Evolutionary conservation across 2,797 vertebrate species (phyloP).

Genomic region (Aulostomus chinensis): DNA sequence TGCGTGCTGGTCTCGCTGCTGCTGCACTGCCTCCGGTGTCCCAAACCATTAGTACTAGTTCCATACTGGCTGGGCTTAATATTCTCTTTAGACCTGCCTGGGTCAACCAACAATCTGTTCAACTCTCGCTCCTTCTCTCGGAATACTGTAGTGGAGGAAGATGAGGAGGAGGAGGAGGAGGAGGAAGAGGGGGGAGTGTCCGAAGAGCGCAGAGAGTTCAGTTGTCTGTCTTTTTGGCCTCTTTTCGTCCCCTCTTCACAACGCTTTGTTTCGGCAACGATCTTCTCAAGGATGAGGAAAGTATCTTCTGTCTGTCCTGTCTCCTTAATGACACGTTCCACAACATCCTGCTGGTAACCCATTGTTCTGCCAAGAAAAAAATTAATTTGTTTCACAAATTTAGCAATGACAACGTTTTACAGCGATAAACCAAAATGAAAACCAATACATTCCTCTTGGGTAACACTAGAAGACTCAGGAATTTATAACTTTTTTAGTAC

Average conservation of each 20-base stretch:
- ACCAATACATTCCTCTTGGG: too few species aligned
- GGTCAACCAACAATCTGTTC: conserved; percentile 39
- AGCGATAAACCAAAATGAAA: too few species aligned
- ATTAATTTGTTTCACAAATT: background rate
- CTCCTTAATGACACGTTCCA: conserved; percentile 89
- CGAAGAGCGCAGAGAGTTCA: conserved; percentile 33
- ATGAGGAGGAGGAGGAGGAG: conserved; percentile 30
- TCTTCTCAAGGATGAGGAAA: conserved; percentile 89
- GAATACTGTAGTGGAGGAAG: conserved; percentile 37
- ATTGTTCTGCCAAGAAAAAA: too few species aligned
- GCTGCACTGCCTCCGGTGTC: conserved; percentile 70
- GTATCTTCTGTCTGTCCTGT: conserved; percentile 90
- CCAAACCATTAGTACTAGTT: conserved; percentile 73
- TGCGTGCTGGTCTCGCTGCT: conserved; percentile 69
- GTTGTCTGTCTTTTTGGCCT: conserved; percentile 34
- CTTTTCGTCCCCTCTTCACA: conserved; percentile 47
- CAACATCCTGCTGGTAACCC: conserved; percentile 93
- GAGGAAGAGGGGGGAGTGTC: conserved; percentile 46
- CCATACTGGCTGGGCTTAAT: conserved; percentile 63
- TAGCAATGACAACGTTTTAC: too few species aligned
- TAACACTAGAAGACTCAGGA: too few species aligned
- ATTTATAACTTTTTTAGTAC: too few species aligned
- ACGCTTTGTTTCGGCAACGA: conserved; percentile 88
- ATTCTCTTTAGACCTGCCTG: conserved; percentile 72
- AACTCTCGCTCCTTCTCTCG: conserved; percentile 69